These are phyloP conservation scores for Penaeus vannamei DNA, from an alignment of 1,140 invertebrate species.

Conservation along the genomic window DNA sequence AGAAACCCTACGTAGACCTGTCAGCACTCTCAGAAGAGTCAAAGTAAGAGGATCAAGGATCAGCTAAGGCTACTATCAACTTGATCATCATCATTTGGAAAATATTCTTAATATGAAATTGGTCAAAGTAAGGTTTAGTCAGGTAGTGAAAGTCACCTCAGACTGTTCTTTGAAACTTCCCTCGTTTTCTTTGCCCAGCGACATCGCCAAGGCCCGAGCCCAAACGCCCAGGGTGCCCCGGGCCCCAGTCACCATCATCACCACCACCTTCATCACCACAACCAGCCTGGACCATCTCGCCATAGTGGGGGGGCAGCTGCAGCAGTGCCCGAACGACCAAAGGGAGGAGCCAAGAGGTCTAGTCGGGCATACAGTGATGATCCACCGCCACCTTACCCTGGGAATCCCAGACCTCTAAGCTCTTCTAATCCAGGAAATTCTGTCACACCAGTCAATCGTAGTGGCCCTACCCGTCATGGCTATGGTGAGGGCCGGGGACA, in stretches of 20 bases:
- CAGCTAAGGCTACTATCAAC: too few relatives aligned
- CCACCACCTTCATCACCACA: slow-evolving; percentile 53
- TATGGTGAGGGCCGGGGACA: slow-evolving; percentile 80
- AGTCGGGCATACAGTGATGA: slow-evolving; percentile 67
- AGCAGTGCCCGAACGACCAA: slow-evolving; percentile 63
- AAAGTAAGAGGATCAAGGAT: slow-evolving; percentile 47
- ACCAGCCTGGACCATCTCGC: slow-evolving; percentile 22
- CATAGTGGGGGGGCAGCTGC: slow-evolving; percentile 42
- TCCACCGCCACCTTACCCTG: slow-evolving; percentile 68
- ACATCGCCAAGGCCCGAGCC: slow-evolving; percentile 53
- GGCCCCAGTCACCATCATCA: slow-evolving; percentile 46
- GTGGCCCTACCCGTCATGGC: slow-evolving; percentile 75
- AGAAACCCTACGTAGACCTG: slow-evolving; percentile 89
- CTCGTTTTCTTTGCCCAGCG: slow-evolving; percentile 65
- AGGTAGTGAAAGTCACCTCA: neutral
- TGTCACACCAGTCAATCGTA: slow-evolving; percentile 30
- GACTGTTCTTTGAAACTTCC: slow-evolving; percentile 37
- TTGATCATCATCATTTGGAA: neutral
- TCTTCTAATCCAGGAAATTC: slow-evolving; percentile 44
- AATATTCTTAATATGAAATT: neutral
- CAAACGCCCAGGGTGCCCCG: slow-evolving; percentile 22
- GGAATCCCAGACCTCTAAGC: slow-evolving; percentile 72
- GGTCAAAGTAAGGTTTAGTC: neutral
- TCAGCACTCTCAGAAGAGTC: slow-evolving; percentile 81
- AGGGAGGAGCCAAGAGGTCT: slow-evolving; percentile 47